These are phyloP conservation scores for Iguana delicatissima DNA, from an alignment of 2,797 vertebrate species.

Conservation along the genomic window DNA sequence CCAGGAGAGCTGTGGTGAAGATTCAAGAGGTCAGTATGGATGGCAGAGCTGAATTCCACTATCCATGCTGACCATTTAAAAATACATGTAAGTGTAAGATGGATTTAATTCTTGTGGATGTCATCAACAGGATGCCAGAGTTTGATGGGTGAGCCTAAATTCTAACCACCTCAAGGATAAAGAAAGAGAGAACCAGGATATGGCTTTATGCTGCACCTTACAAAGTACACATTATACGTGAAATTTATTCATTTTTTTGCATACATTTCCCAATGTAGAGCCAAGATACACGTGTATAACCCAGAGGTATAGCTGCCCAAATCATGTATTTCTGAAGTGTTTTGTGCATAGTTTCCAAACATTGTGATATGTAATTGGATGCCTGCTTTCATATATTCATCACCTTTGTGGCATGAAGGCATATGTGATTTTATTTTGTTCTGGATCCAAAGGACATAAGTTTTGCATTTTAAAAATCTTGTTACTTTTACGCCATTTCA, in stretches of 20 bases:
- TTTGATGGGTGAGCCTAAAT: background rate
- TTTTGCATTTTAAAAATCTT: constrained; percentile 7
- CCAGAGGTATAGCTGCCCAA: background rate
- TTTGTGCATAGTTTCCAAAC: background rate
- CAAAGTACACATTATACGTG: background rate
- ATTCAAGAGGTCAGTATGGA: too few relatives aligned
- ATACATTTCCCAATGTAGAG: background rate
- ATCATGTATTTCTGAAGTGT: background rate
- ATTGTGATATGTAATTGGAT: background rate
- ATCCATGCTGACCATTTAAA: too few relatives aligned
- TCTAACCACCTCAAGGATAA: background rate
- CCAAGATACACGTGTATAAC: background rate
- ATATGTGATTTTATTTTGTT: constrained; percentile 34
- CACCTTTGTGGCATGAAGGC: background rate
- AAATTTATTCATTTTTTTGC: background rate
- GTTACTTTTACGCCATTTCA: constrained; percentile 59
- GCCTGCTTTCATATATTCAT: background rate
- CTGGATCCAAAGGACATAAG: background rate
- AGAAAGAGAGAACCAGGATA: background rate
- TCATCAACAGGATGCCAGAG: background rate
- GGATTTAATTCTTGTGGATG: too few relatives aligned
- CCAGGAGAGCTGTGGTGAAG: too few relatives aligned
- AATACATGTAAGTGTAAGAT: too few relatives aligned
- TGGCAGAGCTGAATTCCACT: too few relatives aligned
- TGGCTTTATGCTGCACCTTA: background rate